Base-by-base conservation (phyloP, 2,113 vertebrate genomes). In the Todiramphus chloris region DNA sequence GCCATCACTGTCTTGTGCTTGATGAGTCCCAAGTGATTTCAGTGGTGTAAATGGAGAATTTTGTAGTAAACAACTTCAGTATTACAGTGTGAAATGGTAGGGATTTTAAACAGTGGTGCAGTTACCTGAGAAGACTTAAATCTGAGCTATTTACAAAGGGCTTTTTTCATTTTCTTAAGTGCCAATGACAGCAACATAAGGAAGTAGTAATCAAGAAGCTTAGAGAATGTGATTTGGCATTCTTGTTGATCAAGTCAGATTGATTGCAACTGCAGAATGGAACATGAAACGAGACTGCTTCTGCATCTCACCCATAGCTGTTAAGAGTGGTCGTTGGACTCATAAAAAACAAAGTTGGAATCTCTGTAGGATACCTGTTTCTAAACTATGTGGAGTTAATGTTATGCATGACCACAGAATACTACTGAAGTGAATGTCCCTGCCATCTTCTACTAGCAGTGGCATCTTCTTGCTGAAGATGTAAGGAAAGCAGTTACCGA, bases 211-310 rank as follows among this genome's bases (percentile, higher is more conserved):
- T n/a, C 13, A 62, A 75, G 43, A 41, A 82, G 55, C 62, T 94
- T 41, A 35, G 41, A 39, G 56, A 90, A 66, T 68, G 51, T 41
- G 12, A 31, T 62, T 82, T 5, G 8, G 21, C n/a, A 1, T 74
- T 60, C 20, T 64, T 75, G 19, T 37, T 81, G 62, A 21, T 69
- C 1, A 3, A 18, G 69, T 87, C 58, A 37, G 17, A 33, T 44
- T 85, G 41, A n/a, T 70, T 53, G 70, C 31, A 89, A 53, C 31
- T 64, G n/a, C 56, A 23, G 62, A 92, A 62, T 69, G 91, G 91
- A 96, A 97, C 95, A 89, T 1, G 53, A 89, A 97, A 96, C 67
- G 44, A 70, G 43, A 0, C 30, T 84, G 33, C n/a, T 78, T 25
- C 21, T 15, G 16, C 35, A 70, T 81, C 60, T 87, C 20, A 18